Conservation (phyloP, 2,797 vertebrate genomes). For the Enteromius fasciolatus region DNA sequence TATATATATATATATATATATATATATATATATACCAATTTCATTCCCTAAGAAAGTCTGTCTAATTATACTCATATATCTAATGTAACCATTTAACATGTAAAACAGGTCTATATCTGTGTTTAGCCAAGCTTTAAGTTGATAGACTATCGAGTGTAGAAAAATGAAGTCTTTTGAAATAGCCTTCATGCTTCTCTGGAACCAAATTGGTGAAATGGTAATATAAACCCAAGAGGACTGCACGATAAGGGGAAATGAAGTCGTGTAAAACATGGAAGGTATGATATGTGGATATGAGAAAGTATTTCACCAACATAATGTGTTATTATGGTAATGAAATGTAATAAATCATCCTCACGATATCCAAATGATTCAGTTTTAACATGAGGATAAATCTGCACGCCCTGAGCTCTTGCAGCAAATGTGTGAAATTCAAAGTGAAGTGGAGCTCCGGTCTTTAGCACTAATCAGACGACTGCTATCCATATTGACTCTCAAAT, state of each 20-base stretch:
- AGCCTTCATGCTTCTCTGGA: conserved; percentile 33
- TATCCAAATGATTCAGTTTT: conserved; percentile 56
- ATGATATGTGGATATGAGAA: conserved; percentile 46
- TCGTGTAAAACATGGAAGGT: conserved; percentile 44
- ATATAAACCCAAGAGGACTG: conserved; percentile 38
- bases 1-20: too few species aligned
- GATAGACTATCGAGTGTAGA: conserved; percentile 20
- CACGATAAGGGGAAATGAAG: conserved; percentile 50
- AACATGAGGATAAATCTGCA: conserved; percentile 52
- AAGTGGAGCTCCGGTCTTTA: conserved; percentile 50
- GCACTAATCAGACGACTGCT: conserved; percentile 57
- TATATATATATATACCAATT: not conserved
- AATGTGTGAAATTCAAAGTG: conserved; percentile 56
- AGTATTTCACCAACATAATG: conserved; percentile 52
- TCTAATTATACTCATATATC: conserved; percentile 9
- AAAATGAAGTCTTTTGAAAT: conserved; percentile 49
- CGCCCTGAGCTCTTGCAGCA: conserved; percentile 38
- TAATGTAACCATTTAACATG: conserved; percentile 27
- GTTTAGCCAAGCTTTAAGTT: conserved; percentile 3
- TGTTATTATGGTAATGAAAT: conserved; percentile 61
- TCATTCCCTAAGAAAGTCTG: not conserved
- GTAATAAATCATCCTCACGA: conserved; percentile 50
- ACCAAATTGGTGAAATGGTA: conserved; percentile 47
- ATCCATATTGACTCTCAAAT: conserved; percentile 59
- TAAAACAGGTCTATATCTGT: conserved; percentile 19